Conservation (phyloP, 2,888 invertebrate genomes). For the Andrena haemorrhoa region DNA sequence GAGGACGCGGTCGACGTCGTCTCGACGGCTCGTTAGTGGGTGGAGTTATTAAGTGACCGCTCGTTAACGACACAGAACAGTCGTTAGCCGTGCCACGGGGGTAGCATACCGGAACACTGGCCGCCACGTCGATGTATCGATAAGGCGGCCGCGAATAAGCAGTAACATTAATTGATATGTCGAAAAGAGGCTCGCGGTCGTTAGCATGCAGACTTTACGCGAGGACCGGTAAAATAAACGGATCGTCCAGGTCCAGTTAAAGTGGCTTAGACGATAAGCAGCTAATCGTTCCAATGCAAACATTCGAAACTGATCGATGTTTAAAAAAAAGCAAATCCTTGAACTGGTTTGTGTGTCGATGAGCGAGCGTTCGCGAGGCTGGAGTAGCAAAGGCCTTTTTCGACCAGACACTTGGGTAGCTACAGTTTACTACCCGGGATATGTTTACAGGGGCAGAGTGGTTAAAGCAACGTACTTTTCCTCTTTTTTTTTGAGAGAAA, state of each 20-base stretch:
- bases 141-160: conserved; percentile 51
- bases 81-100: conserved; percentile 55
- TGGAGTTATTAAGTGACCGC: conserved; percentile 70
- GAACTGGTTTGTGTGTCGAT: conserved; percentile 40
- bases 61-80: conserved; percentile 67
- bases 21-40: conserved; percentile 72
- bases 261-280: conserved; percentile 2
- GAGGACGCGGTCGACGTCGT: conserved; percentile 65
- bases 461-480: too few species aligned
- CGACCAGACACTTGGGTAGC: not conserved
- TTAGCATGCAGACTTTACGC: not conserved
- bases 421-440: not conserved
- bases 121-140: conserved; percentile 60
- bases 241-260: not conserved
- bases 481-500: too few species aligned
- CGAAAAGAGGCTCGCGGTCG: not conserved
- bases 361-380: conserved; percentile 11
- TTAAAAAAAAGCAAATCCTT: conserved; percentile 34
- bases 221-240: not conserved
- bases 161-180: conserved; percentile 54
- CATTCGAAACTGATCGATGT: not conserved
- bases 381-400: not conserved
- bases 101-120: conserved; percentile 55
- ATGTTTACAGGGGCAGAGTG: too few species aligned
- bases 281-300: not conserved